phyloP scores from a whole-genome alignment of 1,140 invertebrate species.

The Pseudomyrmex pallidus region DNA sequence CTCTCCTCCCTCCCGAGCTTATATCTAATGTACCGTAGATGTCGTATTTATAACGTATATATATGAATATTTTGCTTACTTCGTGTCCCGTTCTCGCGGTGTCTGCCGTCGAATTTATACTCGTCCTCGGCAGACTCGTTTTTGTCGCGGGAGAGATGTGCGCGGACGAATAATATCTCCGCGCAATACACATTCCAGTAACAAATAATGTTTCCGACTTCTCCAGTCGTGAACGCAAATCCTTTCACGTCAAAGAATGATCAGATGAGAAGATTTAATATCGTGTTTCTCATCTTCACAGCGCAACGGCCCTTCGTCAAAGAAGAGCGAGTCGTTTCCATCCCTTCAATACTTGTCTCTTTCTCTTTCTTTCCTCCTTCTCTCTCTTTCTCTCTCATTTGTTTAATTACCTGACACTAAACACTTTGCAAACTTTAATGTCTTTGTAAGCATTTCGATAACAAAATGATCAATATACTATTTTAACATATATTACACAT shows the following conservation, averaged over 20 bases:
- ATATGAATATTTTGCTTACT: conserved; percentile 54
- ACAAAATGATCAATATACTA: no score
- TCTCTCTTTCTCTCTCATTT: background rate
- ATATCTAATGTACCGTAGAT: conserved; percentile 36
- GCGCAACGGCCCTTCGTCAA: conserved; percentile 1
- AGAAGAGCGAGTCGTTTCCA: conserved; percentile 26
- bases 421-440: background rate
- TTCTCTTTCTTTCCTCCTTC: background rate
- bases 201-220: conserved; percentile 53
- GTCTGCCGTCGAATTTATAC: conserved; percentile 54
- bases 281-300: conserved; percentile 33
- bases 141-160: conserved; percentile 32
- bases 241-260: conserved; percentile 29
- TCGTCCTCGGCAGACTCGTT: conserved; percentile 50
- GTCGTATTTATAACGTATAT: conserved; percentile 41
- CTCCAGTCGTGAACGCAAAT: conserved; percentile 20
- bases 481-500: background rate
- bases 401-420: background rate
- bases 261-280: conserved; percentile 50
- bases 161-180: conserved; percentile 38
- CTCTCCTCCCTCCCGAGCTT: background rate
- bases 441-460: no score
- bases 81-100: conserved; percentile 31
- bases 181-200: conserved; percentile 30
- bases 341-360: background rate